phyloP scores from a whole-genome alignment of 2,888 invertebrate genomes.

The Callosobruchus maculatus region DNA sequence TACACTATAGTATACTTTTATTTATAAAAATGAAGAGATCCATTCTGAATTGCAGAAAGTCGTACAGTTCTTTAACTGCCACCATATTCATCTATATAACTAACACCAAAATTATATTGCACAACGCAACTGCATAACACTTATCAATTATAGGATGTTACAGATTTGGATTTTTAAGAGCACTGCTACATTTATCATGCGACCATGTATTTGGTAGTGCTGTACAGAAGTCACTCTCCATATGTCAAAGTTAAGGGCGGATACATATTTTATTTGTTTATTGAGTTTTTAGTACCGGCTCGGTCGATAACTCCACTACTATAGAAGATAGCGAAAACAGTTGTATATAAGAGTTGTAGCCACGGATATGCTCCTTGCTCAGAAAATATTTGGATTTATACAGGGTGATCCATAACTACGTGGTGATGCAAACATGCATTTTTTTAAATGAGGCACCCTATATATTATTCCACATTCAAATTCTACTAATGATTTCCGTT shows the following conservation, averaged over 20 bases:
- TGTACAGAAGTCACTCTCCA: not conserved
- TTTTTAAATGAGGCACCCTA: no score
- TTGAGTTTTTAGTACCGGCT: no score
- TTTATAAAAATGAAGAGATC: slow-evolving; percentile 29
- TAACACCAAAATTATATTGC: slow-evolving; percentile 16
- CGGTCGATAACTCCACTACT: no score
- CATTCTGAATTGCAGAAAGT: slow-evolving; percentile 21
- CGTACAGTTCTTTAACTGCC: slow-evolving; percentile 17
- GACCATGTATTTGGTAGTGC: not conserved
- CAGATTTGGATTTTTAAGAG: slow-evolving; percentile 16
- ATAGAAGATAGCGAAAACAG: no score
- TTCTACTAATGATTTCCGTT: no score
- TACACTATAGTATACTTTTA: slow-evolving; percentile 12
- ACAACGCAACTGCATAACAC: slow-evolving; percentile 17
- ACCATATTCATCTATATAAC: slow-evolving; percentile 9
- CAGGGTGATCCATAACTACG: no score
- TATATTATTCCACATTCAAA: no score
- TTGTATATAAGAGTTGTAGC: no score
- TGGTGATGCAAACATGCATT: no score
- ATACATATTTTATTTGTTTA: no score
- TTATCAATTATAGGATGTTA: slow-evolving; percentile 1
- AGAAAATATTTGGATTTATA: no score
- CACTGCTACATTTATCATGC: slow-evolving; percentile 8
- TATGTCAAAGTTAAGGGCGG: not conserved
- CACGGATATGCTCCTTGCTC: no score